phyloP scores from a whole-genome alignment of 2,888 invertebrate species.

The Ellobium chinense region DNA sequence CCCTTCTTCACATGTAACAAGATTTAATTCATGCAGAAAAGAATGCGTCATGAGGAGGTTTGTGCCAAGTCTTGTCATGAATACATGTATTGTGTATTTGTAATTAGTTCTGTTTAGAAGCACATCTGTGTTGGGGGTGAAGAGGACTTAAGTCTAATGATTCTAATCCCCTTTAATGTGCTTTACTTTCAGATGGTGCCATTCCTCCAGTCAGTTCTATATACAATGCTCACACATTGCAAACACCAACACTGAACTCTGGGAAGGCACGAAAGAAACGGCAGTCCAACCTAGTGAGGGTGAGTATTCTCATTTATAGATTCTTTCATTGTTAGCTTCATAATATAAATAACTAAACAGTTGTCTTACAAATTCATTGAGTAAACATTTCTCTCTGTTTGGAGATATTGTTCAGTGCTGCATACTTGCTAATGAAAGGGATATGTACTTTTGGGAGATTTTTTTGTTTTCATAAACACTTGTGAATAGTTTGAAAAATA shows the following conservation, averaged over 20 bases:
- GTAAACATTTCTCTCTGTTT: too few relatives aligned
- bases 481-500: neutral
- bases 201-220: conserved; percentile 86
- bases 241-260: conserved; percentile 31
- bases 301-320: neutral
- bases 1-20: too few relatives aligned
- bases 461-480: too few relatives aligned
- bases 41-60: too few relatives aligned
- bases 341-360: neutral
- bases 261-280: conserved; percentile 44
- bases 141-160: too few relatives aligned
- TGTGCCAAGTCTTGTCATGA: too few relatives aligned
- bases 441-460: too few relatives aligned
- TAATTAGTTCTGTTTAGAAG: neutral
- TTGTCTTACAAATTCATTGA: neutral
- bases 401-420: too few relatives aligned
- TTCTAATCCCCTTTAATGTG: neutral
- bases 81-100: neutral
- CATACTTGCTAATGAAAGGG: too few relatives aligned
- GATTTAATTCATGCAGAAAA: too few relatives aligned
- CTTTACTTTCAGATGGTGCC: conserved; percentile 57
- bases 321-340: neutral
- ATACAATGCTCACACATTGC: conserved; percentile 83
- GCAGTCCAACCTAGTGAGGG: conserved; percentile 35
- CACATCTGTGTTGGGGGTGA: too few relatives aligned